Evolutionary conservation across 1,140 invertebrate species (phyloP), one percentile per base, ranked within the genome.

Genomic region (Calephelis virginiensis): DNA sequence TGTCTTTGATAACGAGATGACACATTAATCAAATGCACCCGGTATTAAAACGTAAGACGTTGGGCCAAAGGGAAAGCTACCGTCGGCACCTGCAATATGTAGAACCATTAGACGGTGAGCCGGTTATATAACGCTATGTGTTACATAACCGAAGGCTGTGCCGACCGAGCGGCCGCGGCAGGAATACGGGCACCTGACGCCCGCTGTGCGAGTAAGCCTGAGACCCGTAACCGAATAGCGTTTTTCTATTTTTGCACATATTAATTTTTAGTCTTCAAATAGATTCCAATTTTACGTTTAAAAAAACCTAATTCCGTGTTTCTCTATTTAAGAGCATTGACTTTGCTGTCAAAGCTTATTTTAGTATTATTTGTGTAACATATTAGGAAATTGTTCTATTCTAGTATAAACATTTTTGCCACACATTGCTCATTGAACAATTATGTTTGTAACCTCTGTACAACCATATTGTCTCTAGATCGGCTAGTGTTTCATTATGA

Each of bases 131-230:
- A 71, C 48, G 69, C 74, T 78, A 74, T 82, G 74, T 75, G 79
- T 81, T 86, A 87, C 78, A 89, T 88, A 89, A 89, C 73, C 75
- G 76, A 73, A 77, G 82, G 80, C 82, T 81, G 76, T 70, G 74
- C 78, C 81, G 79, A 73, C 79, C 75, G 76, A 73, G 81, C 86
- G 83, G 81, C 86, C 86, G 81, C 53, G 38, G 63, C 48, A 37
- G 63, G 87, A 86, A 87, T 87, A 85, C 82, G 77, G 81, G 77
- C 86, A 89, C 85, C 86, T 89, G 86, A 87, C 85, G 85, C 83
- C 75, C 73, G 72, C 83, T 79, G 75, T 74, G 71, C 72, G 68
- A 66, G 45, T 63, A 60, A 72, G 69, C 12, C 47, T 17, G 47
- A 5, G 53, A 8, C 1, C 63, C 43, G 17, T 13, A 60, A 74